phyloP scores from a whole-genome alignment of 2,888 invertebrate genomes.

The Bombylius major region DNA sequence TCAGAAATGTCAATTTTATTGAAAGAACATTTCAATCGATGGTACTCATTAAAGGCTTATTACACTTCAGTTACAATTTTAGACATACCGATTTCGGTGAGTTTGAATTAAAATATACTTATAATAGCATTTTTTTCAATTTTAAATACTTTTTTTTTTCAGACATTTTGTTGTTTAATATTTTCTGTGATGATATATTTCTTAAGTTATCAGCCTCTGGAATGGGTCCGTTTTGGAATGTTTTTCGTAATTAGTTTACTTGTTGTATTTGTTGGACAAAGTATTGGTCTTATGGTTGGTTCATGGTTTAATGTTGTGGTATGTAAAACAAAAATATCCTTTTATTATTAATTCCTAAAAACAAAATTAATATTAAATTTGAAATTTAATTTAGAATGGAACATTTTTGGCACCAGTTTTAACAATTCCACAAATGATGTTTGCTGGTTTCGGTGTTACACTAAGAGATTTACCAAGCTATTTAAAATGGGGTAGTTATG shows the following conservation, averaged over 20 bases:
- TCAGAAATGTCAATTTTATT: constrained; percentile 66
- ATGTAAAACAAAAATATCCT: constrained; percentile 33
- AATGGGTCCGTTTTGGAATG: constrained; percentile 66
- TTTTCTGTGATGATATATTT: constrained; percentile 69
- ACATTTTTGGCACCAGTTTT: constrained; percentile 88
- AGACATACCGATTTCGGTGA: constrained; percentile 66
- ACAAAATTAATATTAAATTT: background rate
- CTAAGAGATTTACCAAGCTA: constrained; percentile 74
- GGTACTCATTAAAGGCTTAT: constrained; percentile 76
- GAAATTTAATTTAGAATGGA: constrained; percentile 55
- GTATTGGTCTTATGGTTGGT: constrained; percentile 83
- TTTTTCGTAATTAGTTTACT: constrained; percentile 72
- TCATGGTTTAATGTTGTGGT: constrained; percentile 77
- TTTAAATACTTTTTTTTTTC: constrained; percentile 5
- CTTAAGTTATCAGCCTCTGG: constrained; percentile 82
- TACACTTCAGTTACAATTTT: constrained; percentile 63
- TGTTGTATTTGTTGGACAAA: constrained; percentile 81
- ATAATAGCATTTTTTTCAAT: too few relatives aligned
- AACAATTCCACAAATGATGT: constrained; percentile 91
- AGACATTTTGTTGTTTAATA: constrained; percentile 54
- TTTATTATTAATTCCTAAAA: background rate
- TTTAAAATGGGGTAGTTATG: constrained; percentile 81
- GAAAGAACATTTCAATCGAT: constrained; percentile 79
- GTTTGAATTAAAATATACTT: constrained; percentile 23
- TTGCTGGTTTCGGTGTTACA: constrained; percentile 90